A percentile compares a stretch with the other conserved stretches of the same genome.
phyloP scores from a whole-genome alignment of 2,888 invertebrate genomes.

The Cryptus armator region DNA sequence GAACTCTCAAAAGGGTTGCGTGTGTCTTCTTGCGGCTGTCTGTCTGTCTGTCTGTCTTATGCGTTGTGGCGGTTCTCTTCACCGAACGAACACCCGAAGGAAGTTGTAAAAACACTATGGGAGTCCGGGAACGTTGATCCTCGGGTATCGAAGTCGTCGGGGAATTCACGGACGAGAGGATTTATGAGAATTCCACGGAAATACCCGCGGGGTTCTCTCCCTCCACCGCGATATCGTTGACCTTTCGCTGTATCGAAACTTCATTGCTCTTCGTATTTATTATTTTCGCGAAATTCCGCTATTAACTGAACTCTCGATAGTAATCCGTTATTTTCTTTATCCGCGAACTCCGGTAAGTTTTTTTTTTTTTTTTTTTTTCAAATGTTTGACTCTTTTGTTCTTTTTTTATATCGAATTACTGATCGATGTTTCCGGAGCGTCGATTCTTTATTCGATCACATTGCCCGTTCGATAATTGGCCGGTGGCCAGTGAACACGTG shows the following conservation, averaged over 20 bases:
- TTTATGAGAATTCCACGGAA: slow-evolving; percentile 67
- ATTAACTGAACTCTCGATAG: background rate
- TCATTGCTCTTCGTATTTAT: slow-evolving; percentile 12
- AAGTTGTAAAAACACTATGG: slow-evolving; percentile 61
- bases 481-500: slow-evolving; percentile 21
- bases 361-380: background rate
- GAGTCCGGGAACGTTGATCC: slow-evolving; percentile 49
- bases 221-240: slow-evolving; percentile 36
- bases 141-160: slow-evolving; percentile 56
- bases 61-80: slow-evolving; percentile 19
- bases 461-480: slow-evolving; percentile 40
- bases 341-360: background rate
- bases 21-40: slow-evolving; percentile 58
- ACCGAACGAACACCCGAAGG: slow-evolving; percentile 49
- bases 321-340: background rate
- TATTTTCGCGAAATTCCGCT: slow-evolving; percentile 4
- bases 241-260: slow-evolving; percentile 39
- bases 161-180: slow-evolving; percentile 66
- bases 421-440: slow-evolving; percentile 39
- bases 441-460: slow-evolving; percentile 36
- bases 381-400: background rate
- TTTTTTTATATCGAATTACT: slow-evolving; percentile 31
- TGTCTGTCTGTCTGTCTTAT: slow-evolving; percentile 34
- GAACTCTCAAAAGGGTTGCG: slow-evolving; percentile 65
- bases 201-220: slow-evolving; percentile 24